Base-by-base conservation (phyloP, 2,113 vertebrate species). In the Mormoops blainvillei region DNA sequence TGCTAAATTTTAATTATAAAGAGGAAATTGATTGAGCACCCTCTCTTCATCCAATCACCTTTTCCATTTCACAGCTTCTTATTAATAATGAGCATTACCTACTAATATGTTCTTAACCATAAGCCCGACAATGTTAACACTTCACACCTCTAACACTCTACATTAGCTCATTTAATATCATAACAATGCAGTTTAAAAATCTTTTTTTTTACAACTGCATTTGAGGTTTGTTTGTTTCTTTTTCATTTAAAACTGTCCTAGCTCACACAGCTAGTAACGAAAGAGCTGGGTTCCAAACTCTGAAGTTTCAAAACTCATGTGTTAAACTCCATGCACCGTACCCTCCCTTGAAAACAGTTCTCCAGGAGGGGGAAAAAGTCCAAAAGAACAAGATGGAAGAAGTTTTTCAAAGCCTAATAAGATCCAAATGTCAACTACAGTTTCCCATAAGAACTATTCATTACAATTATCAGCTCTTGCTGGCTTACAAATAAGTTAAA, bases 401-500 rank as follows among this genome's bases (percentile, higher is more conserved):
- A 90, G 91, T 89, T 93, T 96, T 84, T 94, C 89, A 96, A 96
- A 95, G 86, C 87, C 83, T 96, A 97, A 94, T 89, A 73, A 96
- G 86, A 93, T 94, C 89, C 86, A 94, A 96, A 95, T 92, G 89
- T 94, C 93, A 97, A 86, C 50, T 83, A 91, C 86, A 86, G 81
- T 80, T 83, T 93, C 77, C 91, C 68, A 18, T 71, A 86, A 94
- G 82, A 94, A 96, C 89, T 95, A 96, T 96, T 91, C 93, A 94
- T 97, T 97, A 95, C 93, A 96, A 93, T 96, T 94, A 96, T 96
- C 67, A 63, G 93, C 71, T 86, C 76, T 97, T 91, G 76, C 94
- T 82, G 76, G 89, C 85, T 96, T 93, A 93, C 94, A 97, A 96
- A 95, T 96, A 97, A 87, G 91, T 95, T 96, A 96, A 96, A 96